Evolutionary conservation across 2,888 invertebrate species (phyloP).

Genomic region (Reticulitermes lucifugus): DNA sequence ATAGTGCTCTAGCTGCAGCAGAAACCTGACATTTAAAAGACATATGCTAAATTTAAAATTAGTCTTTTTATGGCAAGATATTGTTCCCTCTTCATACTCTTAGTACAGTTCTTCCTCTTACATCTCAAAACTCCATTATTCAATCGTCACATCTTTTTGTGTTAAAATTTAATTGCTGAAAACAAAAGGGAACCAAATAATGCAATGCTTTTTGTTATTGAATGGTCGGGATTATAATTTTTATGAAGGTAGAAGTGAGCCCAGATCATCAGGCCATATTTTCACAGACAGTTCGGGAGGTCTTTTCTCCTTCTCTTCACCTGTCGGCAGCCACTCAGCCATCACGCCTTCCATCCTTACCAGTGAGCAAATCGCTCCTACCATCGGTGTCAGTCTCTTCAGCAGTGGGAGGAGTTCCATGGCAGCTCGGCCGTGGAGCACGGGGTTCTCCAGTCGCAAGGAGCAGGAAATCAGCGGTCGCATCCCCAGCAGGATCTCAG

Average conservation of each 20-base stretch:
- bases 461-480: conserved; percentile 43
- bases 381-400: conserved; percentile 36
- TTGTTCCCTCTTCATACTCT: no score
- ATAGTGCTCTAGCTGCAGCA: no score
- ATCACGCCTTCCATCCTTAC: conserved; percentile 44
- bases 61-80: no score
- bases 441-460: conserved; percentile 43
- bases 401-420: conserved; percentile 40
- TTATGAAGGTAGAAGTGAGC: background rate
- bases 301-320: conserved; percentile 56
- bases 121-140: no score
- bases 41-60: no score
- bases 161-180: no score
- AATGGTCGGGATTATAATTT: background rate
- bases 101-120: no score
- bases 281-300: conserved; percentile 73
- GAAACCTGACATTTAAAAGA: no score
- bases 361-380: conserved; percentile 37
- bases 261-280: conserved; percentile 57
- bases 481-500: conserved; percentile 34
- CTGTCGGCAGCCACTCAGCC: conserved; percentile 47
- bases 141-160: no score
- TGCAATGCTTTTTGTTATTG: no score
- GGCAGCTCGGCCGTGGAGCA: conserved; percentile 46
- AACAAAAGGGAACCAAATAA: no score